phyloP scores from a whole-genome alignment of 2,888 invertebrate genomes.

The Trichogramma dendrolimi region DNA sequence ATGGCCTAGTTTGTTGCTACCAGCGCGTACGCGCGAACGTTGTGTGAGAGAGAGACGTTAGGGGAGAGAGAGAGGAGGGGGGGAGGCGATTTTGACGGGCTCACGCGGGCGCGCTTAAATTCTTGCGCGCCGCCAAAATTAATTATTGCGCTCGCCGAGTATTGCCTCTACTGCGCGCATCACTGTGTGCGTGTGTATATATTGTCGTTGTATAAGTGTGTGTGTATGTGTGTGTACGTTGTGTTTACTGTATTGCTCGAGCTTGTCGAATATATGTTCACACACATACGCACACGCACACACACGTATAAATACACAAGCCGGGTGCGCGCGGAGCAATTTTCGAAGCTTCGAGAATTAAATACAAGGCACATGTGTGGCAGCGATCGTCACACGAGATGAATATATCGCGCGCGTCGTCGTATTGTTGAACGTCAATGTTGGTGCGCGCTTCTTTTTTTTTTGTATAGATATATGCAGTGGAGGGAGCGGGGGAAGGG shows the following conservation, averaged over 20 bases:
- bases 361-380: too few relatives aligned
- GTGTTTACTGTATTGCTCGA: neutral
- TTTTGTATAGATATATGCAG: too few relatives aligned
- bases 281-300: neutral
- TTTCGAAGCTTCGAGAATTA: neutral
- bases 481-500: too few relatives aligned
- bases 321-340: neutral
- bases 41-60: too few relatives aligned
- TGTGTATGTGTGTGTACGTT: neutral
- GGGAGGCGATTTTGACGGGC: too few relatives aligned
- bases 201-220: neutral
- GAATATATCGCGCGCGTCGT: too few relatives aligned
- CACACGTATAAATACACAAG: neutral
- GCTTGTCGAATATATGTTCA: neutral
- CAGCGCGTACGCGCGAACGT: neutral
- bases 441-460: too few relatives aligned
- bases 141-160: conserved; percentile 20
- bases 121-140: conserved; percentile 24
- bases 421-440: too few relatives aligned
- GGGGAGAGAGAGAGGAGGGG: too few relatives aligned
- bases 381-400: too few relatives aligned
- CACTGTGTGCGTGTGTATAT: too few relatives aligned
- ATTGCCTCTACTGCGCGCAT: too few relatives aligned
- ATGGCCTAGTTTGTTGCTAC: conserved; percentile 17
- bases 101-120: conserved; percentile 24